Evolutionary conservation across 2,113 vertebrate species (phyloP).

Genomic region (Gambusia holbrooki): DNA sequence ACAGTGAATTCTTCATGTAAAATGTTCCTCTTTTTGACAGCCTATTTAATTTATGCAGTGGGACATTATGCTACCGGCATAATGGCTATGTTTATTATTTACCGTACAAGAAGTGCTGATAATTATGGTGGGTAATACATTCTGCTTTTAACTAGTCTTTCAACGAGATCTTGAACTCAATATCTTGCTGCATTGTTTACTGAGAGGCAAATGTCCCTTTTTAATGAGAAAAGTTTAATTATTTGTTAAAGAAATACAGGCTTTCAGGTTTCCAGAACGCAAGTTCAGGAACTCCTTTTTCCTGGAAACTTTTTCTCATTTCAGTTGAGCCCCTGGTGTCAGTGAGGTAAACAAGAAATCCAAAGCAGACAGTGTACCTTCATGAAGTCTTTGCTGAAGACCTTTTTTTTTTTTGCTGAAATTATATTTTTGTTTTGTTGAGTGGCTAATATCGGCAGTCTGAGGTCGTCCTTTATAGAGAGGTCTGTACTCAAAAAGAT

Average conservation of each 20-base stretch:
- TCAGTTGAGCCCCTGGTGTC: constrained; percentile 17
- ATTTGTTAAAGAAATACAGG: constrained; percentile 3
- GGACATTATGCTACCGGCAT: neutral
- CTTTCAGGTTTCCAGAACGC: constrained; percentile 34
- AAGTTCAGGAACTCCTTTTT: constrained; percentile 16
- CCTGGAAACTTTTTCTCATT: constrained; percentile 32
- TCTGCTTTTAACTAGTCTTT: neutral
- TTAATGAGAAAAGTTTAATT: neutral
- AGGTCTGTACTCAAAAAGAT: neutral
- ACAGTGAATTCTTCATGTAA: neutral
- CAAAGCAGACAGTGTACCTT: neutral
- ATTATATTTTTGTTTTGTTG: constrained; percentile 20
- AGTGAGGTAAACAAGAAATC: neutral
- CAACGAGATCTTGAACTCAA: neutral
- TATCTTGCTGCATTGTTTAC: neutral
- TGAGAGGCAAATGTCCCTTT: neutral
- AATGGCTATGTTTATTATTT: neutral
- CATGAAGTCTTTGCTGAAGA: neutral
- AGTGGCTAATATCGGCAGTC: neutral
- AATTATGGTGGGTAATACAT: neutral
- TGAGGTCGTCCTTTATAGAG: neutral
- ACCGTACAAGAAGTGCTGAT: neutral
- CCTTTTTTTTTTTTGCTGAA: neutral
- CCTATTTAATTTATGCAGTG: neutral
- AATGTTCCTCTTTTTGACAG: neutral